These are phyloP conservation scores for Oxycera nigricornis DNA, from an alignment of 2,888 invertebrate species.

Conservation along the genomic window DNA sequence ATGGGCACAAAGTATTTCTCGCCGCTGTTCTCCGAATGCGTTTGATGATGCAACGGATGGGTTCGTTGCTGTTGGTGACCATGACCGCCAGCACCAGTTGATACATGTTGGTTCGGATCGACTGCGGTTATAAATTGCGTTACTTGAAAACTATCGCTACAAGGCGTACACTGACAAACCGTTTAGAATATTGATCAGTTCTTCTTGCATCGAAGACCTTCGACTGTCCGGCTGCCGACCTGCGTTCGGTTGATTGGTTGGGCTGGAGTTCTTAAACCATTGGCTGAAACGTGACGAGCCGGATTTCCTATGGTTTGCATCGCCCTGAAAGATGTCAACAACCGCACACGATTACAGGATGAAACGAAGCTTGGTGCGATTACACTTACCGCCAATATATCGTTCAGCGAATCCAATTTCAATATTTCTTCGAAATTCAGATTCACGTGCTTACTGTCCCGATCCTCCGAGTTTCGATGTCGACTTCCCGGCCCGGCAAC, in stretches of 20 bases:
- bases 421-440: slow-evolving; percentile 88
- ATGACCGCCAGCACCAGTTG: not conserved
- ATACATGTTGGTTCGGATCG: not conserved
- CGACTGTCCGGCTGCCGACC: slow-evolving; percentile 58
- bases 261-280: slow-evolving; percentile 71
- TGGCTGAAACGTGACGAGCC: slow-evolving; percentile 78
- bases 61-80: not conserved
- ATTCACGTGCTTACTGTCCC: slow-evolving; percentile 58
- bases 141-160: not conserved
- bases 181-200: slow-evolving; percentile 71
- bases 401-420: slow-evolving; percentile 79
- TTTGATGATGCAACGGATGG: not conserved
- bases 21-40: slow-evolving; percentile 58
- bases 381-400: slow-evolving; percentile 71
- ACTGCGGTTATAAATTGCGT: not conserved
- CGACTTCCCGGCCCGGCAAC: not conserved
- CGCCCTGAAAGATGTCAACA: slow-evolving; percentile 69
- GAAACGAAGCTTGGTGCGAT: too few relatives aligned
- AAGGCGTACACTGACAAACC: slow-evolving; percentile 58
- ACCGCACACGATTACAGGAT: too few relatives aligned
- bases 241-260: slow-evolving; percentile 43
- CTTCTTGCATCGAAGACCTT: slow-evolving; percentile 68
- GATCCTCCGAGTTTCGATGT: not conserved
- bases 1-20: slow-evolving; percentile 75
- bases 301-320: slow-evolving; percentile 62